Base-by-base conservation (phyloP, 2,888 invertebrate species). In the Tortrix viridana region DNA sequence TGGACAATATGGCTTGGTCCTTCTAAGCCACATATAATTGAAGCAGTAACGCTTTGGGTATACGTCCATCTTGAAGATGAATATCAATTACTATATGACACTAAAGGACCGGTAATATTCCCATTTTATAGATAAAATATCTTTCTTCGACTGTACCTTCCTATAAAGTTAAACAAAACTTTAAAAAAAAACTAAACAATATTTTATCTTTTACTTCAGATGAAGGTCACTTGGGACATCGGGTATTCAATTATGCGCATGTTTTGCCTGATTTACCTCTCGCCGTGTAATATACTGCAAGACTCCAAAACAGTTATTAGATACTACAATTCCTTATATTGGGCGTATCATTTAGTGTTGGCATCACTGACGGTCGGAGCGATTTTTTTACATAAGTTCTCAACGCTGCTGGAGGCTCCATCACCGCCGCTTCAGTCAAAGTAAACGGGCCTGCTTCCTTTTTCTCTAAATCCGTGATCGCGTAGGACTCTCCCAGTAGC, bases 1-100 rank as follows among this genome's bases (percentile, higher is more conserved):
- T 97, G 97, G 77, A 94, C 96, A 0, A 85, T 96, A 49, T 98
- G 98, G 97, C 96, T 96, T 76, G 98, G 98, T 1, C 94, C 96
- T 9, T 95, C 96, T 65, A 88, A 96, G 9, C 97, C 97, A 9
- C 96, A 97, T 78, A 95, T 96, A 70, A 93, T 97, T 38, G 95
- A 96, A 58, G 94, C 97, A 56, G 92, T 95, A 26, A 96, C 96
- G 3, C 94, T 97, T 0, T 96, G 97, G 64, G 93, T 96, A 43
- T 96, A 95, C 76, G 88, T 97, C 4, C 92, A 95, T 43, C 93
- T 96, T 50, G 98, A 98, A 83, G 94, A 95, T 66, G 93, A 95
- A 65, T 95, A 95, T 82, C 92, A 93, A 16, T 93, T 93, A 65
- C 81, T 95, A 20, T 93, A 94, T 69, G 82, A 93, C 60, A 93